Conservation (phyloP, 2,113 vertebrate species). For the Origma solitaria region DNA sequence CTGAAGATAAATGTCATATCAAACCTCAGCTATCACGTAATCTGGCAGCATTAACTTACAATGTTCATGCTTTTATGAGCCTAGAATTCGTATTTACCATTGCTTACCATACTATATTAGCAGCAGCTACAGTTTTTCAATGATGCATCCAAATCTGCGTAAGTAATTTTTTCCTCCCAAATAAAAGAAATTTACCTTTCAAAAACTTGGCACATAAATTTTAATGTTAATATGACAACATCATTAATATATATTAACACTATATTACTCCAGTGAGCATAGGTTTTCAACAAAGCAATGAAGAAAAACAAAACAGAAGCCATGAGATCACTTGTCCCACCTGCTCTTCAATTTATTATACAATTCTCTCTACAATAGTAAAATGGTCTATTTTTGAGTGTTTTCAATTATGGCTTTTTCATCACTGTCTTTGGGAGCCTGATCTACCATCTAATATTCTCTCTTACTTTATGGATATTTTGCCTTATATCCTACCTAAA, state of each 20-base stretch:
- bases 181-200: background rate
- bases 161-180: background rate
- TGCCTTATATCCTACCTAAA: background rate
- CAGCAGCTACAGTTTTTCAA: background rate
- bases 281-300: background rate
- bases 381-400: background rate
- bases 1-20: constrained; percentile 71
- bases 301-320: background rate
- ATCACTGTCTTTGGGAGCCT: background rate
- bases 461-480: background rate
- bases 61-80: constrained; percentile 32
- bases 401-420: background rate
- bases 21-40: constrained; percentile 62
- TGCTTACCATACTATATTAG: background rate
- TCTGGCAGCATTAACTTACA: constrained; percentile 60
- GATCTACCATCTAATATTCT: background rate
- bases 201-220: background rate
- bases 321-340: background rate
- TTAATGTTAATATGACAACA: background rate
- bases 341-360: background rate
- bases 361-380: background rate
- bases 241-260: too few species aligned
- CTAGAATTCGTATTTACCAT: background rate
- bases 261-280: background rate
- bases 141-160: background rate